phyloP scores from a whole-genome alignment of 2,797 vertebrate genomes.

The Platyrinchus mystaceus region DNA sequence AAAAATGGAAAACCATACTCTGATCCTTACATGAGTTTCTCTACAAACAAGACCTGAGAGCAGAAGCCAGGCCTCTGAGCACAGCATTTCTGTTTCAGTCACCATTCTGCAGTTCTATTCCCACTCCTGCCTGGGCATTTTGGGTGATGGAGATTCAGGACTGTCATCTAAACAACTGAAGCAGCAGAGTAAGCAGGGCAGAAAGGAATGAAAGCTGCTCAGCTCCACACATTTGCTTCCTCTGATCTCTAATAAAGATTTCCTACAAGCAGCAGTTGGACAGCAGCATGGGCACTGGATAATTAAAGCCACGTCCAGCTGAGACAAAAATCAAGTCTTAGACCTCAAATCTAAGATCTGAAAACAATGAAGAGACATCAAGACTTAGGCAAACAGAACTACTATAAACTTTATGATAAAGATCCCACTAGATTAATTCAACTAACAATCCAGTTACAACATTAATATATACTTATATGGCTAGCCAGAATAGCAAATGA shows the following conservation, averaged over 20 bases:
- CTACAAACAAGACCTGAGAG: neutral
- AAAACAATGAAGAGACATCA: neutral
- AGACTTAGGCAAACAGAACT: neutral
- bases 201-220: neutral
- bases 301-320: neutral
- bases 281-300: neutral
- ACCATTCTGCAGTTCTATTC: neutral
- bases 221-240: neutral
- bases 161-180: neutral
- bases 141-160: neutral
- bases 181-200: rapidly evolving
- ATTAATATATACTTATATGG: neutral
- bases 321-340: neutral
- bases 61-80: neutral
- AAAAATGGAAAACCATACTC: neutral
- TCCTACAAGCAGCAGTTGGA: neutral
- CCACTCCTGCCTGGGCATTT: neutral
- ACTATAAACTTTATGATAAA: neutral
- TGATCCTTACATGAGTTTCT: neutral
- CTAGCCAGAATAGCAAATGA: neutral
- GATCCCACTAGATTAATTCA: neutral
- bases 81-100: neutral
- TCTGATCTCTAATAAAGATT: neutral
- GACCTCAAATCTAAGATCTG: neutral
- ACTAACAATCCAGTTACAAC: neutral